Base-by-base conservation (phyloP, 2,888 invertebrate genomes). In the Dascillus cervinus region DNA sequence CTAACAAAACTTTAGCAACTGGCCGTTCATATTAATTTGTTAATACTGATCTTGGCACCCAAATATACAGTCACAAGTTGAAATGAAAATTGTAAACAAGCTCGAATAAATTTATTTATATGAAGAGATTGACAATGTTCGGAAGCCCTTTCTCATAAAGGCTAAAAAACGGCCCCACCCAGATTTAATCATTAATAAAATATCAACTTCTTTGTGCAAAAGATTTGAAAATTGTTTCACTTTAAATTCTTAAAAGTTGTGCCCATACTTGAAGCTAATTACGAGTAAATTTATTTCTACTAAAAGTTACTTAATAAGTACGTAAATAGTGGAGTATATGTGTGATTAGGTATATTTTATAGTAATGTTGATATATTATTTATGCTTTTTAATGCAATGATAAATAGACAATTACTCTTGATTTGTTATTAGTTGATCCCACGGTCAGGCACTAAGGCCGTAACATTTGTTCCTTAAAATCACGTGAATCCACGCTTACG, bases 251-350 rank as follows among this genome's bases (percentile, higher is more conserved):
- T 50, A 50, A 54, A 58, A 60, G 56, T 53, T 66, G 65, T 66
- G 65, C 65, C 65, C 65, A 64, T 64, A 65, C 64, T 64, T 64
- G 60, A 65, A 65, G 64, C 65, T 66, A 66, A 61, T n/a, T n/a
- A n/a, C n/a, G n/a, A 56, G 52, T 54, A 53, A 54, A 55, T 57
- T 54, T 52, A 49, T 43, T 52, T 48, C 46, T 42, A 53, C 56
- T 55, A 49, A 37, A 43, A 41, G 36, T 46, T 40, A 32, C 30
- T 37, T 34, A 41, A 43, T 47, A 47, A 43, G 42, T 52, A 52
- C 56, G 58, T 61, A 61, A 58, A 56, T 61, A 54, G 53, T 53
- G 46, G 52, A 56, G 50, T 56, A 57, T 50, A 59, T 60, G 56
- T 57, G 55, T 53, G 56, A 55, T 59, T 56, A 60, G 57, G 61